Base-by-base conservation (phyloP, 2,888 invertebrate genomes). In the Apotomis capreana region DNA sequence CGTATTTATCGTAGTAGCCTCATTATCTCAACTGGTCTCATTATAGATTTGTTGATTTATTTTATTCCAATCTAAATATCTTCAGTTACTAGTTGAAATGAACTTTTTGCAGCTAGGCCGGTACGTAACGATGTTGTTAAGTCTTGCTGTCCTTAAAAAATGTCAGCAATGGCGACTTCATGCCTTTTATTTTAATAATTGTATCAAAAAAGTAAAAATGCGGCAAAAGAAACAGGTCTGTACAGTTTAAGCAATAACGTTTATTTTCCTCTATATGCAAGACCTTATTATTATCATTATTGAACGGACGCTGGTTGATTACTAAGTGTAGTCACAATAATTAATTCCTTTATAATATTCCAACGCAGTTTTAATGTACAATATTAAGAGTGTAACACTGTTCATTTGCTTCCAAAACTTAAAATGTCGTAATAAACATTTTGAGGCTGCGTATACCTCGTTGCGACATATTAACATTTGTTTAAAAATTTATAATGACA, bases 401-500 rank as follows among this genome's bases (percentile, higher is more conserved):
- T 60, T 54, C 12, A 2, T 40, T 51, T 12, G 26, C 12, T 9
- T 37, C 8, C 52, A 46, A 63, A 51, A 63, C 46, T 63, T 68
- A 59, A 68, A 54, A 65, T 44, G 58, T 54, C 58, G 13, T 63
- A 15, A 63, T 72, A 54, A 62, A 62, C 51, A 51, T 67, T 52
- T 62, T 15, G 51, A 59, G 49, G 46, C 37, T 59, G 49, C 63
- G 15, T 63, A 63, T 65, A 49, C 37, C 52, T 44, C 40, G 57
- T 69, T 69, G 37, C 15, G 61, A 61, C 58, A 59, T 63, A 58
- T 52, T 12, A 63, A 58, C 13, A 46, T 55, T 54, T 72, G 62
- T 51, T 74, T 63, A 55, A 46, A 70, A 71, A 74, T 74, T 74
- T 74, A 74, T 70, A 72, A 74, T 72, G 72, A 74, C 76, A 74